phyloP scores from a whole-genome alignment of 1,140 invertebrate species.

The Neoseiulus cucumeris region DNA sequence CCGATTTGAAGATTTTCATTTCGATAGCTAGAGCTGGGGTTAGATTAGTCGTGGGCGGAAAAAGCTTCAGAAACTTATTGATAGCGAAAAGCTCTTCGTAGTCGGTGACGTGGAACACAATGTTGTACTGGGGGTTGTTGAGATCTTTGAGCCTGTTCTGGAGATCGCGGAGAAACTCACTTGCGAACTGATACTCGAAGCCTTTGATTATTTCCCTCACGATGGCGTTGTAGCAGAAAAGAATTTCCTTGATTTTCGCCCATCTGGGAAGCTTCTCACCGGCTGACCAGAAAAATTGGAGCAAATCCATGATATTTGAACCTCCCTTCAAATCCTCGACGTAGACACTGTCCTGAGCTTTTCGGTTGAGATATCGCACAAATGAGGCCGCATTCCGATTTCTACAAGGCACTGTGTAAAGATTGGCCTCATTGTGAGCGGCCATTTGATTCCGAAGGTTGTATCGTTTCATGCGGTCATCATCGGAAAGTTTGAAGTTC shows the following conservation, averaged over 20 bases:
- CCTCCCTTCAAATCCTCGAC: not conserved
- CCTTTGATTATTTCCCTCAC: slow-evolving; percentile 3
- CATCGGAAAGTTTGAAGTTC: not conserved
- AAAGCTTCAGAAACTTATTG: slow-evolving; percentile 4
- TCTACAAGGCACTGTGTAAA: not conserved
- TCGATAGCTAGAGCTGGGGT: not conserved
- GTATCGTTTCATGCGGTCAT: not conserved
- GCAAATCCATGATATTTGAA: slow-evolving; percentile 1
- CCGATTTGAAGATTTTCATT: not conserved
- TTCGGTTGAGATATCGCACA: not conserved
- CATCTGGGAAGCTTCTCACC: not conserved
- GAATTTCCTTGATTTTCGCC: not conserved
- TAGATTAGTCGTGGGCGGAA: not conserved
- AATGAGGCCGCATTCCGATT: not conserved
- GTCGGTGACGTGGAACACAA: not conserved
- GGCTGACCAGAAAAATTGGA: slow-evolving; percentile 1
- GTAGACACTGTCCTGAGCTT: not conserved
- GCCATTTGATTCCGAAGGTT: slow-evolving; percentile 1
- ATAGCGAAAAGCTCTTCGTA: slow-evolving; percentile 5
- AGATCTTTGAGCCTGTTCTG: not conserved
- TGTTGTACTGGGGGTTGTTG: not conserved
- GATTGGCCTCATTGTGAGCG: slow-evolving; percentile 8
- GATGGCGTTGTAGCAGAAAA: not conserved
- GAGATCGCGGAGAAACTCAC: not conserved
- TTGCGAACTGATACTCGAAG: not conserved